Evolutionary conservation across 2,888 invertebrate species (phyloP), one percentile per base, ranked within the genome.

Genomic region (Iselma pallidipennis): DNA sequence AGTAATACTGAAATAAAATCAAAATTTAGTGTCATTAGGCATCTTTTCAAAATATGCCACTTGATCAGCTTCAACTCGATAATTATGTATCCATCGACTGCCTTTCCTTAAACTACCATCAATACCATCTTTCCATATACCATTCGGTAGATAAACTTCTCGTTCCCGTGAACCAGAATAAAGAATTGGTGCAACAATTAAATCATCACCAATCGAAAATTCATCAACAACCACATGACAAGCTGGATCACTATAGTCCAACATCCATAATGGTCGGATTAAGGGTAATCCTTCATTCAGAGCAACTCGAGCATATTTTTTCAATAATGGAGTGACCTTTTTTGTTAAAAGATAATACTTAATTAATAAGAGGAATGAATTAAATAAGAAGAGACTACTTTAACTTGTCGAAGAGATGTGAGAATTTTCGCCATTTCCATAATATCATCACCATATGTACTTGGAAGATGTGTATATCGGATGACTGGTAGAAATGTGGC

Each of bases 81-180:
- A 95, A 74, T 91, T 91, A 77, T 95, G 94, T 77, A 96, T 91
- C 95, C 95, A 95, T 64, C 95, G 87, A 68, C 90, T 94, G 1
- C 96, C 95, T 75, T 95, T 94, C 31, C 94, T 86, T 45, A 92
- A 84, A 23, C 92, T 93, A 0, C 91, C 91, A 78, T 94, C 94
- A 70, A 94, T 92, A 12, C 95, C 95, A 76, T 96, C 95, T 75
- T 90, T 91, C 97, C 97, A 97, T 0, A 94, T 91, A 0, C 96
- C 98, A 25, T 90, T 90, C 0, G 96, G 96, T 26, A 95, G 84
- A 77, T 96, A 96, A 59, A 97, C 91, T 83, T 91, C 95, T 66
- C 91, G 84, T 67, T 89, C 87, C 26, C 88, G 87, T 42, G 87
- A 85, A 0, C 90, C 89, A 0, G 88, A 85, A 55, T 89, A 83